Conservation (phyloP, 2,797 vertebrate genomes). For the Schizopygopsis malacanthus region DNA sequence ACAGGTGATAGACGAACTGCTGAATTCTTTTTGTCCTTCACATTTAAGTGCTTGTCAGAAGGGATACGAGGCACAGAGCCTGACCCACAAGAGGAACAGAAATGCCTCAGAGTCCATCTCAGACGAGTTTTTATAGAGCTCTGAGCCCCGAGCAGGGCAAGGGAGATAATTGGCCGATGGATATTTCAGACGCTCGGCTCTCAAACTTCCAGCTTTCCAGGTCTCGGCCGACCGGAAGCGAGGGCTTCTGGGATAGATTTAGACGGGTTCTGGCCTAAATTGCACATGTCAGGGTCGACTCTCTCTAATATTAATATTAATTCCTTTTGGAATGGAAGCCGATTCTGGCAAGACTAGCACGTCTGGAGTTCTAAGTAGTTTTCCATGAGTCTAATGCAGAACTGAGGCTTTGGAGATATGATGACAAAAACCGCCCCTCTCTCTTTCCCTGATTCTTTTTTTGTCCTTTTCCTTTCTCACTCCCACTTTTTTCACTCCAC, state of each 20-base stretch:
- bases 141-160: conserved; percentile 40
- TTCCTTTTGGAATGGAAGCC: conserved; percentile 70
- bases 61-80: conserved; percentile 51
- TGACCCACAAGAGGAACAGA: conserved; percentile 50
- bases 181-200: conserved; percentile 64
- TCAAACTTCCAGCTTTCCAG: conserved; percentile 64
- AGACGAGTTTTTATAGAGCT: conserved; percentile 58
- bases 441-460: conserved; percentile 64
- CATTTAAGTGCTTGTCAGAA: conserved; percentile 60
- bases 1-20: conserved; percentile 60
- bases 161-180: conserved; percentile 70
- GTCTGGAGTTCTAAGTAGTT: conserved; percentile 77
- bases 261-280: conserved; percentile 73
- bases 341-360: conserved; percentile 73
- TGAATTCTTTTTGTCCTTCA: conserved; percentile 60
- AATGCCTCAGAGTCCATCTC: conserved; percentile 54
- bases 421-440: conserved; percentile 75
- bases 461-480: conserved; percentile 43
- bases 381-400: conserved; percentile 75
- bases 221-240: conserved; percentile 69
- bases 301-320: conserved; percentile 79
- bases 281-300: conserved; percentile 78
- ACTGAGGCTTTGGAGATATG: conserved; percentile 75
- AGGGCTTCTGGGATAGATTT: conserved; percentile 79
- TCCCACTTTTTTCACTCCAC: conserved; percentile 32